Evolutionary conservation across 2,888 invertebrate genomes (phyloP), one percentile per base, ranked within the genome.

Genomic region (Muschampia plurimacula): DNA sequence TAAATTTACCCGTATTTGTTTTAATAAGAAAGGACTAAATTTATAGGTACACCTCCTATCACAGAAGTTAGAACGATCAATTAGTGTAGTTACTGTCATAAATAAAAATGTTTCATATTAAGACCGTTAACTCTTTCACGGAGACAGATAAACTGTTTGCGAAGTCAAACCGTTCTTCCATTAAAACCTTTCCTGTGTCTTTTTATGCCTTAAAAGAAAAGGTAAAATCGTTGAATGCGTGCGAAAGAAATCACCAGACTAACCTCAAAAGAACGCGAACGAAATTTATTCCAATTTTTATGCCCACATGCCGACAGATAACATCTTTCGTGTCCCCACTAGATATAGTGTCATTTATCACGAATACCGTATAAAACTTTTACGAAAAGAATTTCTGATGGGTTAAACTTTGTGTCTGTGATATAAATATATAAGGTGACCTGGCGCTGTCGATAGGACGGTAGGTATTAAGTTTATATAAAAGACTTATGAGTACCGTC

Each of bases 221-320:
- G 55, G 62, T 22, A 76, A 75, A 72, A 69, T 80, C 87, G 87
- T 86, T 83, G 81, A 83, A 83, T 87, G 86, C 90, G 91, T 89
- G 85, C 86, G 83, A 87, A 87, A 83, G 90, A 81, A 86, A 84
- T 83, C 82, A 79, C 80, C 74, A 83, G 84, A 90, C 92, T 89
- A 90, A 88, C 79, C 83, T 75, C 77, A 82, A 82, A 78, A 75
- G 79, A 80, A 85, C 79, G 80, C 80, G 82, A 82, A 76, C 78
- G 76, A 77, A 79, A 73, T 76, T 78, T 81, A 81, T 86, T 84
- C 80, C 76, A 81, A 84, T 86, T 88, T 89, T 88, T 87, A 88
- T 90, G 84, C 80, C 81, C 88, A 87, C 83, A 90, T 88, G 86
- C 83, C 82, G 81, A 83, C 80, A 81, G 86, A 87, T 89, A 88